A percentile compares a stretch with the other conserved stretches of the same genome.
Evolutionary conservation across 2,797 vertebrate genomes (phyloP).

Genomic region (Choloepus didactylus): DNA sequence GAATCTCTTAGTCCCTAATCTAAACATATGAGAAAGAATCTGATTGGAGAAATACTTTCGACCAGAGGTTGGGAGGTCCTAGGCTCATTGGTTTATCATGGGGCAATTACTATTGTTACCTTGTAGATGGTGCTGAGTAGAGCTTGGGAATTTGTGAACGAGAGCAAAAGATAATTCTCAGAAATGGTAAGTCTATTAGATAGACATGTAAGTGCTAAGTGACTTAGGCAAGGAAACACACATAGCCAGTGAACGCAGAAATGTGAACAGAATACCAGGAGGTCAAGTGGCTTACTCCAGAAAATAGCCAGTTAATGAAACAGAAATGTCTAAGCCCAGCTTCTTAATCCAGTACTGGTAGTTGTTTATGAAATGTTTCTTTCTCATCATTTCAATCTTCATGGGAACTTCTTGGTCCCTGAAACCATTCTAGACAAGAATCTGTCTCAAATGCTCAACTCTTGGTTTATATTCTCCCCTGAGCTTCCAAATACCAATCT

Average conservation of each 20-base stretch:
- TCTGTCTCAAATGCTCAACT: slow-evolving; percentile 61
- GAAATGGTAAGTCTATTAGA: not conserved
- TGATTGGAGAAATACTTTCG: not conserved
- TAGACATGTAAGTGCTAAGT: slow-evolving; percentile 20
- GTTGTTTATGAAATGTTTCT: slow-evolving; percentile 41
- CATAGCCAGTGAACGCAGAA: not conserved
- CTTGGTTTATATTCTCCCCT: not conserved
- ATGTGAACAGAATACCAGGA: not conserved
- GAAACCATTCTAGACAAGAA: slow-evolving; percentile 61
- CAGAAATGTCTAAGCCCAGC: not conserved
- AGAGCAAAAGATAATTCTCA: not conserved
- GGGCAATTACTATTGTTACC: not conserved
- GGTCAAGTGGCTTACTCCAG: not conserved
- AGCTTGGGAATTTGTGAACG: slow-evolving; percentile 10
- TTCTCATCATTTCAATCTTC: slow-evolving; percentile 17
- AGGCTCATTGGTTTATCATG: not conserved
- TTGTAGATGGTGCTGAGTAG: not conserved
- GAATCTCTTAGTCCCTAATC: not conserved
- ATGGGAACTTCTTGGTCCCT: slow-evolving; percentile 51
- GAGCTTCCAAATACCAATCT: slow-evolving; percentile 70
- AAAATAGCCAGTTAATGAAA: slow-evolving; percentile 12
- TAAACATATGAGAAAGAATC: not conserved
- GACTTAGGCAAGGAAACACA: not conserved
- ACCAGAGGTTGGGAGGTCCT: not conserved
- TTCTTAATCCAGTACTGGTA: slow-evolving; percentile 39